These are phyloP conservation scores for Clarias gariepinus DNA, from an alignment of 2,113 vertebrate genomes.

Conservation along the genomic window DNA sequence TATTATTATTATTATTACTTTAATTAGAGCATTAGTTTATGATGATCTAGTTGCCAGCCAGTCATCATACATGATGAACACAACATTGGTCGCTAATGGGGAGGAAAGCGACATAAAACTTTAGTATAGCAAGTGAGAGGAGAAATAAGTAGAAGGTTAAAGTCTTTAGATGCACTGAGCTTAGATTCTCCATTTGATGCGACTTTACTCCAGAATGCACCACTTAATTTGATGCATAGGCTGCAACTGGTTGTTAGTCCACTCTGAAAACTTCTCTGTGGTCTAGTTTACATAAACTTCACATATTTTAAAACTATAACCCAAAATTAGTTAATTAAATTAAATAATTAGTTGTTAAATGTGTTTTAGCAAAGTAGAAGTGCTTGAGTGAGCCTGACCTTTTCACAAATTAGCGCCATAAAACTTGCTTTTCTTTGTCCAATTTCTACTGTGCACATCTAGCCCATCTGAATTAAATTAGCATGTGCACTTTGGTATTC, in stretches of 20 bases:
- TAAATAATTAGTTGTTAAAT: too few species aligned
- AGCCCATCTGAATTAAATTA: background rate
- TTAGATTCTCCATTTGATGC: background rate
- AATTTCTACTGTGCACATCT: background rate
- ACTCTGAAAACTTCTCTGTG: background rate
- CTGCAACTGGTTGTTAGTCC: background rate
- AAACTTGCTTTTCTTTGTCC: background rate
- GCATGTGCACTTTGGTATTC: background rate
- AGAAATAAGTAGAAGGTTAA: background rate
- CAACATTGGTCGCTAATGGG: background rate
- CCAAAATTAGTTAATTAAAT: too few species aligned
- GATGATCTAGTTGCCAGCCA: background rate
- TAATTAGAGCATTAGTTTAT: too few species aligned
- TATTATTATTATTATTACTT: too few species aligned
- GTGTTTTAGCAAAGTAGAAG: background rate
- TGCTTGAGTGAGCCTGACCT: background rate
- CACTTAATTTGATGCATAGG: too few species aligned
- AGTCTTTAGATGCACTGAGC: background rate
- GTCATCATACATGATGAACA: background rate
- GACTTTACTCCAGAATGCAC: background rate
- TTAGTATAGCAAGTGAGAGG: background rate
- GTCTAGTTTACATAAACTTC: background rate
- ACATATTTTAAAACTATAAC: background rate
- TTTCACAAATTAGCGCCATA: background rate
- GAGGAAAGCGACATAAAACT: background rate